Conservation (phyloP, 2,888 invertebrate species). For the Mechanitis messenoides region DNA sequence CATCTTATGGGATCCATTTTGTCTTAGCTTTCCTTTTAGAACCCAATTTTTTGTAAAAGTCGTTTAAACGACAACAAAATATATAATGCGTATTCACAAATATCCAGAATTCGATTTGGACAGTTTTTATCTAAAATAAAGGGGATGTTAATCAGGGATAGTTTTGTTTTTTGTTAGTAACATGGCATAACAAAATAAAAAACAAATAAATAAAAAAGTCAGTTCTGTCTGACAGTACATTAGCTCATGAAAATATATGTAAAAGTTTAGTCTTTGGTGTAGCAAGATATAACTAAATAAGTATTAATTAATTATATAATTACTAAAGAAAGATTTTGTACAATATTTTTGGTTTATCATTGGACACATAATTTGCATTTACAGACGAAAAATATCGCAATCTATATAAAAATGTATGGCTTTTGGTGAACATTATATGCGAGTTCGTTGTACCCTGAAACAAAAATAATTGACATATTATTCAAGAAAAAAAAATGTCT, state of each 20-base stretch:
- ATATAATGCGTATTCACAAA: too few species aligned
- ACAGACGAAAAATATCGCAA: neutral
- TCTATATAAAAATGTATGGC: too few species aligned
- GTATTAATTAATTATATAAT: constrained; percentile 10
- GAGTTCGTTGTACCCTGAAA: constrained; percentile 5
- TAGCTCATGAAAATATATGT: neutral
- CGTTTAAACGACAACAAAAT: too few species aligned
- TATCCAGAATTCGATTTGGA: too few species aligned
- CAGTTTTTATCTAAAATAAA: too few species aligned
- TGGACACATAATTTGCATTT: constrained; percentile 1
- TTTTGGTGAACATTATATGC: neutral
- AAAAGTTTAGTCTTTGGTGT: constrained; percentile 1
- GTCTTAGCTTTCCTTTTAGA: too few species aligned
- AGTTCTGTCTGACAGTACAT: neutral
- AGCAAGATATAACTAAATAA: constrained; percentile 4
- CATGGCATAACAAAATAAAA: too few species aligned
- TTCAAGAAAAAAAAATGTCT: neutral
- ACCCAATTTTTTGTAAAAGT: too few species aligned
- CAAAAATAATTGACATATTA: neutral
- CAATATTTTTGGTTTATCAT: constrained; percentile 15
- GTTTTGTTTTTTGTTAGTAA: too few species aligned
- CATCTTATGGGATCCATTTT: too few species aligned
- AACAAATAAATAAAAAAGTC: neutral
- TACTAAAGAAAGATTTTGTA: constrained; percentile 13
- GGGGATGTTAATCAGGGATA: too few species aligned